Base-by-base conservation (phyloP, 2,888 invertebrate genomes). In the Lobophora halterata region DNA sequence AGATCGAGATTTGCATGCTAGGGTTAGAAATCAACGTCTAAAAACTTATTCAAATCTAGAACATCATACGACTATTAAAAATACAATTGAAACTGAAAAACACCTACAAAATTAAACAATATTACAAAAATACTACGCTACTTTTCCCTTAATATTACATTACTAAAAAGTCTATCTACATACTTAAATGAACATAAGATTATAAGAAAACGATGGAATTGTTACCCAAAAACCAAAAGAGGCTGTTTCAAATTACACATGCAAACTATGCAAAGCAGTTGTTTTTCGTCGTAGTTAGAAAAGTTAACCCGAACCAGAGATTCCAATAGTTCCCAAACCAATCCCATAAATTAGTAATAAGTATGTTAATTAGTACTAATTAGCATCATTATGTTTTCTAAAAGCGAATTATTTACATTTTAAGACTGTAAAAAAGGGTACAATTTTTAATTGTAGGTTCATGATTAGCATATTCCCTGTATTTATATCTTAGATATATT, bases 201-300 rank as follows among this genome's bases (percentile, higher is more conserved):
- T 37, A 33, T 38, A 46, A 48, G 49, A 33, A 30, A 47, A 50
- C 37, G 43, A 38, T n/a, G n/a, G n/a, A n/a, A n/a, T 27, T 46
- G 48, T 58, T 55, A 46, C 68, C 71, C 65, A 57, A 64, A 25
- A 77, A 81, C 82, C 82, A 86, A 87, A 88, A 86, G 88, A 88
- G 88, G 87, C 88, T 88, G 88, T 88, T 87, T 85, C 82, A 77
- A 75, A 72, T 65, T 81, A 80, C 80, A 81, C 86, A 78, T 43
- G 36, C 36, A 37, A 29, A 37, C 33, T 33, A 37, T 43, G 23
- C 29, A 13, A 79, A 81, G 78, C 75, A 52, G 53, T 54, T 41
- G 43, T 59, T 51, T 65, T 37, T 39, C 21, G 10, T 19, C 20
- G 3, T 34, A 7, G 1, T 11, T 2, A 5, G 7, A 17, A 31